Conservation (phyloP, 2,113 vertebrate species). For the Zosterops lateralis region DNA sequence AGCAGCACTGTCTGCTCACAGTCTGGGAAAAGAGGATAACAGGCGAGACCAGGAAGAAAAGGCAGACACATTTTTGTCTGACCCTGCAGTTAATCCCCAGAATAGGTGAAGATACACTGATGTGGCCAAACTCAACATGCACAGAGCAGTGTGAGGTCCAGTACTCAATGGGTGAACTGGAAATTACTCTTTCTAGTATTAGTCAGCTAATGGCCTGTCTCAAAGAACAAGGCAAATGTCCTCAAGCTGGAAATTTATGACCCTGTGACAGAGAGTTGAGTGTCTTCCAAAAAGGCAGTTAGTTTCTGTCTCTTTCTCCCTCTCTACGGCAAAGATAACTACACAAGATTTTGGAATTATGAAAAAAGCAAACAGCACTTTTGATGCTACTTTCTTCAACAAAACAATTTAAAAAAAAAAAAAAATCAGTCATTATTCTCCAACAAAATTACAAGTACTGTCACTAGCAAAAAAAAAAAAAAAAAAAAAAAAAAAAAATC, state of each 20-base stretch:
- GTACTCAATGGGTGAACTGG: not conserved
- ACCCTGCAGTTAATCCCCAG: not conserved
- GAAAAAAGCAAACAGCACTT: not conserved
- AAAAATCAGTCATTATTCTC: not conserved
- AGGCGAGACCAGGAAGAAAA: not conserved
- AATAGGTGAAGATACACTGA: not conserved
- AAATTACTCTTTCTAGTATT: not conserved
- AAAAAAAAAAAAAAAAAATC: not conserved
- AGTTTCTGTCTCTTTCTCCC: not conserved
- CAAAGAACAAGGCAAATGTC: not conserved
- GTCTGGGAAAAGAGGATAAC: not conserved
- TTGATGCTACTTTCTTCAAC: not conserved
- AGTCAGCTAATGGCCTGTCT: not conserved
- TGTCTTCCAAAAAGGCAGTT: not conserved
- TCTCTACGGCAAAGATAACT: not conserved
- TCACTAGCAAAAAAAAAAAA: not conserved
- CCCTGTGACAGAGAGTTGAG: not conserved
- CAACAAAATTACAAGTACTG: not conserved
- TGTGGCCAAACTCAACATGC: accelerated
- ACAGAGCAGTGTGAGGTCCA: accelerated
- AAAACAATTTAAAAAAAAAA: not conserved
- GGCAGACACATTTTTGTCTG: not conserved
- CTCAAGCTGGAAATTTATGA: not conserved
- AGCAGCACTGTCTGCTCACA: not conserved
- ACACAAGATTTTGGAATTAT: not conserved